phyloP scores from a whole-genome alignment of 2,797 vertebrate genomes.

The Morus bassanus region DNA sequence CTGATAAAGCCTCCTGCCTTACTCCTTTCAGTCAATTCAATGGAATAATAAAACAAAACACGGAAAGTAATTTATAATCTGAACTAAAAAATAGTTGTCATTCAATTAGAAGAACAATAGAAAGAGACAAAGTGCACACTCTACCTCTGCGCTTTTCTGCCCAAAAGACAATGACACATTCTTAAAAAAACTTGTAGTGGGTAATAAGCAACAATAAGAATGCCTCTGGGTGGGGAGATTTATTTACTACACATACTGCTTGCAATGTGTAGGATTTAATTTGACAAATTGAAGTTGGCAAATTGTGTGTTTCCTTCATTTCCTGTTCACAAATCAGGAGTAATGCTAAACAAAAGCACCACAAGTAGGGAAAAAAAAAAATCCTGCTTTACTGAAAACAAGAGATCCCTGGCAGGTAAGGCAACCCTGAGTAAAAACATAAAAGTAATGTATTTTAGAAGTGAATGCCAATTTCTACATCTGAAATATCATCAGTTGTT shows the following conservation, averaged over 20 bases:
- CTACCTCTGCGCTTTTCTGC: not conserved
- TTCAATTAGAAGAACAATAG: not conserved
- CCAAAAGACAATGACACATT: conserved; percentile 20
- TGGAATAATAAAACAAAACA: conserved; percentile 3
- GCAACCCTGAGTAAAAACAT: not conserved
- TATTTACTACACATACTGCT: not conserved
- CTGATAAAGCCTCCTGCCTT: not conserved
- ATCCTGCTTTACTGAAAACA: not conserved
- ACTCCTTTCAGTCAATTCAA: not conserved
- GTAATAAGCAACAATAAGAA: conserved; percentile 12
- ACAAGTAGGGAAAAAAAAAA: not conserved
- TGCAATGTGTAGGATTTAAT: conserved; percentile 4
- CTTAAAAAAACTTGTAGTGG: conserved; percentile 25
- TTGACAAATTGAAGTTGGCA: not conserved
- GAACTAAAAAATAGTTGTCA: not conserved
- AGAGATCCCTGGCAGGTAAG: not conserved
- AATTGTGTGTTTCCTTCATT: conserved; percentile 18
- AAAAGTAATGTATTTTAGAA: not conserved
- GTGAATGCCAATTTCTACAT: not conserved
- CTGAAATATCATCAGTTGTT: not conserved
- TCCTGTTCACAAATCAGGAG: not conserved
- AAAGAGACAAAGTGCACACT: not conserved
- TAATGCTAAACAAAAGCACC: not conserved
- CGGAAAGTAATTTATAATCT: not conserved
- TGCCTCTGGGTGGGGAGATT: conserved; percentile 15